phyloP scores from a whole-genome alignment of 2,113 vertebrate species.

The Microtus ochrogaster region DNA sequence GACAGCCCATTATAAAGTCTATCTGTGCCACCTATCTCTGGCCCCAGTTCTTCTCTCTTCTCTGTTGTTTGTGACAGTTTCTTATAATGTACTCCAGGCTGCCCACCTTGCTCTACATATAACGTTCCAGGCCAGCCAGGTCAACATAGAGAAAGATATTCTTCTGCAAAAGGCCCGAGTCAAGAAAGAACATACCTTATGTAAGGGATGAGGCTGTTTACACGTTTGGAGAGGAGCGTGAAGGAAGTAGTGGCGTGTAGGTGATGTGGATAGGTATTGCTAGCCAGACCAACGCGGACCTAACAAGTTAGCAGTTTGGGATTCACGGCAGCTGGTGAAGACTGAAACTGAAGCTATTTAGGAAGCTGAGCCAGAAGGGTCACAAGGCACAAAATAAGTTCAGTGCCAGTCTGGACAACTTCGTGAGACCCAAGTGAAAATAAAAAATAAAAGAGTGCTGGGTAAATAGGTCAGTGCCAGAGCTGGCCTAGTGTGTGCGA shows the following conservation, averaged over 20 bases:
- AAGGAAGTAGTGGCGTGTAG: not conserved
- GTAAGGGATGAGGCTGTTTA: not conserved
- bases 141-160: not conserved
- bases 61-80: not conserved
- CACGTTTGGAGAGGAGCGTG: not conserved
- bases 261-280: not conserved
- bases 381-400: not conserved
- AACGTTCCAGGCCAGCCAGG: not conserved
- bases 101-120: not conserved
- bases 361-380: not conserved
- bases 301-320: not conserved
- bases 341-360: not conserved
- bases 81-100: not conserved
- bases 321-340: not conserved
- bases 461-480: not conserved
- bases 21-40: too few species aligned
- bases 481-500: not conserved
- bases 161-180: not conserved
- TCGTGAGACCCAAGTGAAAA: not conserved
- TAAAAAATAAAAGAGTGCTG: not conserved
- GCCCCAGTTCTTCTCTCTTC: too few species aligned
- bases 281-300: not conserved
- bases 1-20: not conserved
- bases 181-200: not conserved
- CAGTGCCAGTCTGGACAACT: not conserved